Percentiles rank a stretch among this genome's conserved stretches.
Conservation (phyloP, 2,113 vertebrate genomes). For the Ailuropoda melanoleuca region DNA sequence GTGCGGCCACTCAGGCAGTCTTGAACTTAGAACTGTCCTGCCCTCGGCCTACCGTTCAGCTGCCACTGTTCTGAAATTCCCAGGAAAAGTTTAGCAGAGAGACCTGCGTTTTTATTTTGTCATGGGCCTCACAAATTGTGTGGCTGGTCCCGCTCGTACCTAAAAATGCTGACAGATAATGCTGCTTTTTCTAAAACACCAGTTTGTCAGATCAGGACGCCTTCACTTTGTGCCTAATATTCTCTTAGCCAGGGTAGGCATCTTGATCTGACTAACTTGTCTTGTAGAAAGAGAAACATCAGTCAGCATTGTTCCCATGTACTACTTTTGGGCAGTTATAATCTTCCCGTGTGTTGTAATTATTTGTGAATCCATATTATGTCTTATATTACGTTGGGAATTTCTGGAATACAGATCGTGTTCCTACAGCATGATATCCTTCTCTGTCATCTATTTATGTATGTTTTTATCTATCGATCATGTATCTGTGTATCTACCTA, state of each 20-base stretch:
- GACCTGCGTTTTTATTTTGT: neutral
- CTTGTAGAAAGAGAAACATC: neutral
- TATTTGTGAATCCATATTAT: neutral
- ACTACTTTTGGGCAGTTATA: neutral
- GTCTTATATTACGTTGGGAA: neutral
- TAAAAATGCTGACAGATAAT: neutral
- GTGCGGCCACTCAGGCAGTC: too few relatives aligned
- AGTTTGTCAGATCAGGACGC: neutral
- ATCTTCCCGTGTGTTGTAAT: neutral
- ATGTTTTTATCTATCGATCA: neutral
- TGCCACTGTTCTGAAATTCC: neutral
- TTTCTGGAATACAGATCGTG: neutral
- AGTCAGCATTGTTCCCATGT: neutral
- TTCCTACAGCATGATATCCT: neutral
- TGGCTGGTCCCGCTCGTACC: neutral
- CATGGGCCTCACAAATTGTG: neutral
- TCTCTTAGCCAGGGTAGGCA: neutral
- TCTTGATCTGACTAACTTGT: neutral
- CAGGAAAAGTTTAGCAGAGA: neutral
- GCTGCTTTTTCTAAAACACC: neutral
- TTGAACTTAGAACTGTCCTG: neutral
- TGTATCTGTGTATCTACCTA: neutral
- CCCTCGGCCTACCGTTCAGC: neutral
- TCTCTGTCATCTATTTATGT: neutral
- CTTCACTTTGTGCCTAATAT: neutral